Evolutionary conservation across 1,140 invertebrate genomes (phyloP).

Genomic region (Patella vulgata): DNA sequence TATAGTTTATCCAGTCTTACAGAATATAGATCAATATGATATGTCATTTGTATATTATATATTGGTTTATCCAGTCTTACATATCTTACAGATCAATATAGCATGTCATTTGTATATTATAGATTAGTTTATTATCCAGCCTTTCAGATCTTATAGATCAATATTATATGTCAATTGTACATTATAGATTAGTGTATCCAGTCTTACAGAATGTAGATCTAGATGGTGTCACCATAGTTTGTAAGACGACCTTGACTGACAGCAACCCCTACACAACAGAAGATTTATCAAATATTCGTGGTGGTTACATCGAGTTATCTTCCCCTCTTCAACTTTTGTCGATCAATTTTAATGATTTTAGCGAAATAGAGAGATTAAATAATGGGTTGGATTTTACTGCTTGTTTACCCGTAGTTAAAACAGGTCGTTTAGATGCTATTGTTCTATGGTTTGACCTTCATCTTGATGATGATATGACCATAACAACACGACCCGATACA

Average conservation of each 20-base stretch:
- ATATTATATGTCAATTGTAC: too few species aligned
- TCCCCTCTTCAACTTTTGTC: constrained; percentile 70
- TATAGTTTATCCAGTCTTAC: too few species aligned
- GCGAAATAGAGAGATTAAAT: constrained; percentile 35
- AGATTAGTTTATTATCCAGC: too few species aligned
- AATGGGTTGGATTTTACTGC: constrained; percentile 27
- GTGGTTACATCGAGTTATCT: constrained; percentile 72
- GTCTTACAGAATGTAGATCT: constrained; percentile 45
- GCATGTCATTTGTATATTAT: too few species aligned
- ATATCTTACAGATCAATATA: too few species aligned
- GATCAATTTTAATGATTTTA: constrained; percentile 75
- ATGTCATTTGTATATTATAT: too few species aligned
- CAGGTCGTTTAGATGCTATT: constrained; percentile 74
- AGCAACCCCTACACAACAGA: constrained; percentile 76
- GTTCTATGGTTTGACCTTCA: constrained; percentile 80
- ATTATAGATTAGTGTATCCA: constrained; percentile 61
- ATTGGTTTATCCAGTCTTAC: too few species aligned
- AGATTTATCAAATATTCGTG: constrained; percentile 70
- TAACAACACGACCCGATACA: constrained; percentile 67
- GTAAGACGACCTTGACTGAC: constrained; percentile 34
- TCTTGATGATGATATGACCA: constrained; percentile 74
- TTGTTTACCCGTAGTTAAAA: constrained; percentile 59
- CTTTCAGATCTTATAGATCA: too few species aligned
- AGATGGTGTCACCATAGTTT: constrained; percentile 27
- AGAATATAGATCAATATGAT: too few species aligned